Conservation (phyloP, 2,888 invertebrate genomes). For the Rhogogaster chlorosoma region DNA sequence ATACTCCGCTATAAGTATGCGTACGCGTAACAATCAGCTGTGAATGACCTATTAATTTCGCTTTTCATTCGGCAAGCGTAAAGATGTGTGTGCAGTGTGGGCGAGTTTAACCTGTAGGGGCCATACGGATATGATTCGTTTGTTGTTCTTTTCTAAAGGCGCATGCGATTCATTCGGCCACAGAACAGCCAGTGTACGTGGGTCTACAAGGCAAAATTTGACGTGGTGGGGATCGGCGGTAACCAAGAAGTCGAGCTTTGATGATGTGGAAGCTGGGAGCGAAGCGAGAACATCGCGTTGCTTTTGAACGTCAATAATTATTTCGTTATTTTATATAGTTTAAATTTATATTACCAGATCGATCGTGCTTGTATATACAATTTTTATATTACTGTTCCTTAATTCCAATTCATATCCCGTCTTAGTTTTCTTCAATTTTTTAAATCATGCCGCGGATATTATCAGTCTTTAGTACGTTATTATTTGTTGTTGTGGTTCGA, state of each 20-base stretch:
- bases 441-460: constrained; percentile 43
- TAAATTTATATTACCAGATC: background rate
- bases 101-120: background rate
- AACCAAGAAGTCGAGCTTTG: constrained; percentile 47
- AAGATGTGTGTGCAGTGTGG: background rate
- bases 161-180: constrained; percentile 48
- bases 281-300: constrained; percentile 38
- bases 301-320: constrained; percentile 6
- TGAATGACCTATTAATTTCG: constrained; percentile 17
- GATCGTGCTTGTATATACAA: background rate
- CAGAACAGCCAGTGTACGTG: constrained; percentile 56
- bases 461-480: constrained; percentile 53
- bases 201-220: constrained; percentile 25
- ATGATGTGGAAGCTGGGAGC: constrained; percentile 58
- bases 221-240: constrained; percentile 39
- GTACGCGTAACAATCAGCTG: constrained; percentile 6
- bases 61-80: background rate
- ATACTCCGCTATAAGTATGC: background rate
- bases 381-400: background rate
- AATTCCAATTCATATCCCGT: background rate
- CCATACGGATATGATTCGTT: background rate
- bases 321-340: background rate
- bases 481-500: constrained; percentile 69
- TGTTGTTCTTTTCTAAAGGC: constrained; percentile 9
- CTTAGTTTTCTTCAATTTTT: background rate